Percentiles rank a stretch among this genome's conserved stretches.
These are phyloP conservation scores for Pocota personata DNA, from an alignment of 2,888 invertebrate genomes.

Conservation along the genomic window DNA sequence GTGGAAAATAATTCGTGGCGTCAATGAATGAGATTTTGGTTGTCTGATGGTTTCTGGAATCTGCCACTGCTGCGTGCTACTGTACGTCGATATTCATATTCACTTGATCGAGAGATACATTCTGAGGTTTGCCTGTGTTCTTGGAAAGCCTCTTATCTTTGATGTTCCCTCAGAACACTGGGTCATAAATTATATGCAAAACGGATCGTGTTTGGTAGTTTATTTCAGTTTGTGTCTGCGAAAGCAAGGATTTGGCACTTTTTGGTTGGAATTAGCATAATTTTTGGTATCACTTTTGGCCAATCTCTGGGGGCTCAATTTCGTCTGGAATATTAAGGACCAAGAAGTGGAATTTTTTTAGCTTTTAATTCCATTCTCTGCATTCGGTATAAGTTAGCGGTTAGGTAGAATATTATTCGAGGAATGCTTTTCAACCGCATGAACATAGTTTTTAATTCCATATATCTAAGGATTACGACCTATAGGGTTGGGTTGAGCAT, in stretches of 20 bases:
- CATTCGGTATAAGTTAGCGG: too few species aligned
- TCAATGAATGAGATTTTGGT: constrained; percentile 32
- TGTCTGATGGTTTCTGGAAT: constrained; percentile 33
- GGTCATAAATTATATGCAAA: constrained; percentile 67
- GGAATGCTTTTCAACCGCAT: too few species aligned
- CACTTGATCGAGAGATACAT: constrained; percentile 34
- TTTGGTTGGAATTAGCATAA: constrained; percentile 57
- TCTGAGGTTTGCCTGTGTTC: constrained; percentile 1
- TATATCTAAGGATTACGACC: too few species aligned
- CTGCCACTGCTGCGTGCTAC: constrained; percentile 21
- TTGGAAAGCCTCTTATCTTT: constrained; percentile 42
- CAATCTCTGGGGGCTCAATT: constrained; percentile 34
- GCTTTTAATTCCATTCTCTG: too few species aligned
- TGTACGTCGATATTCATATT: constrained; percentile 52
- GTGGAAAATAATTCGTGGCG: constrained; percentile 36
- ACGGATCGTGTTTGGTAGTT: constrained; percentile 40
- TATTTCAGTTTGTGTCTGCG: not conserved
- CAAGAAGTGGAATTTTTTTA: too few species aligned
- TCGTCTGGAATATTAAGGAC: constrained; percentile 12
- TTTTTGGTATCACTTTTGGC: constrained; percentile 38
- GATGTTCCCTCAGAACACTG: constrained; percentile 1
- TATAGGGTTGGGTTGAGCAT: too few species aligned
- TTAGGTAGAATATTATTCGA: too few species aligned
- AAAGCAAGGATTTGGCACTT: constrained; percentile 44
- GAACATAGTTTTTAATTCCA: too few species aligned